Conservation (phyloP, 2,797 vertebrate species). For the Micrastur ruficollis region DNA sequence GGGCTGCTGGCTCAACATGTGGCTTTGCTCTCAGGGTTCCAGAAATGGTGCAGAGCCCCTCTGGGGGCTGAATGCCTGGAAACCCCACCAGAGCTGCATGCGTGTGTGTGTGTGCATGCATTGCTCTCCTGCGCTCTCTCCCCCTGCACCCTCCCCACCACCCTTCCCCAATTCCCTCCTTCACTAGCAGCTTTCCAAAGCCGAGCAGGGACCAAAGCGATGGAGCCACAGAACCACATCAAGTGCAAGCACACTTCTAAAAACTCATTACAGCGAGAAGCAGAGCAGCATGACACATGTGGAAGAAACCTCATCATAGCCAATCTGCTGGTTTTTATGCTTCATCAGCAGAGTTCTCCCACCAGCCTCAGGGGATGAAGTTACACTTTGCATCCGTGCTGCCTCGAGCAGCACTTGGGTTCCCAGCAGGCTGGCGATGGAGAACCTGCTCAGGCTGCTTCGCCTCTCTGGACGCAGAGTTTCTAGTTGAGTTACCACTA, state of each 20-base stretch:
- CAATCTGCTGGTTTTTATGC: background rate
- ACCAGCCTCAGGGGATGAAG: fast-evolving
- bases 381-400: fast-evolving
- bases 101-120: fast-evolving
- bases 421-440: fast-evolving
- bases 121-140: background rate
- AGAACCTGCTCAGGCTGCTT: background rate
- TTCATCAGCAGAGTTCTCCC: background rate
- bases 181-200: background rate
- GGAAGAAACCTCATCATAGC: background rate
- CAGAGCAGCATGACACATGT: background rate
- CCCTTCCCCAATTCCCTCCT: background rate
- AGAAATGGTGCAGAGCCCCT: background rate
- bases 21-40: background rate
- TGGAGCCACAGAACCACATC: fast-evolving
- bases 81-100: fast-evolving
- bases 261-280: background rate
- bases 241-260: fast-evolving
- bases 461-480: background rate
- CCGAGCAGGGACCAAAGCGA: fast-evolving
- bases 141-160: background rate
- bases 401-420: fast-evolving
- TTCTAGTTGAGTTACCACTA: conserved; percentile 8
- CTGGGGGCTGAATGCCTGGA: background rate
- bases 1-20: background rate